These are phyloP conservation scores for Python bivittatus DNA, from an alignment of 2,113 vertebrate species.

Conservation along the genomic window DNA sequence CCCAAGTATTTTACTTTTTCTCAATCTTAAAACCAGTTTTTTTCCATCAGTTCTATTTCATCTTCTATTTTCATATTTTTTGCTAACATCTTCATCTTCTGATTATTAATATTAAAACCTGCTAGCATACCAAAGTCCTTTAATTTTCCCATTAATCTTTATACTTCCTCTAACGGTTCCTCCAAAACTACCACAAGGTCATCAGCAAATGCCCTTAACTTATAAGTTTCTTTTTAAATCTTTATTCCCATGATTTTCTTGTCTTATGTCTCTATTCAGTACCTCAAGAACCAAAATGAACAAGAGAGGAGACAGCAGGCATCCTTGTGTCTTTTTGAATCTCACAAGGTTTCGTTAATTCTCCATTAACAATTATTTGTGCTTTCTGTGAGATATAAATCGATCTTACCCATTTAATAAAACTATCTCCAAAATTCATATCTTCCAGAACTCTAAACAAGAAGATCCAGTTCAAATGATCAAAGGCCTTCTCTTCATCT, in stretches of 20 bases:
- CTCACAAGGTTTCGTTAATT: background rate
- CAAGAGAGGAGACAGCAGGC: background rate
- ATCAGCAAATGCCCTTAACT: background rate
- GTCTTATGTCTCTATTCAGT: too few species aligned
- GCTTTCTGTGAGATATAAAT: background rate
- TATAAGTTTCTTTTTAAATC: background rate
- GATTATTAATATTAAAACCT: background rate
- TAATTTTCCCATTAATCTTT: background rate
- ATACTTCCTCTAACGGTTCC: background rate
- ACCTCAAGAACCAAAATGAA: background rate
- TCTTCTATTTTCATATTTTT: too few species aligned
- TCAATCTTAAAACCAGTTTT: background rate
- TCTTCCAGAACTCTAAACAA: too few species aligned
- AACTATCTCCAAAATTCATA: too few species aligned
- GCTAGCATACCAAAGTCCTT: background rate
- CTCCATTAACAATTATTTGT: too few species aligned
- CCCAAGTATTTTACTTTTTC: background rate
- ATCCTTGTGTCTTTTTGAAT: background rate
- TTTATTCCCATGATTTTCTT: background rate
- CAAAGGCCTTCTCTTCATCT: too few species aligned
- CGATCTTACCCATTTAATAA: too few species aligned
- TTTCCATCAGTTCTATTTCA: background rate
- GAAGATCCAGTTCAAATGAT: too few species aligned
- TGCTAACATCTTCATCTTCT: background rate
- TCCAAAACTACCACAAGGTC: background rate